phyloP scores from a whole-genome alignment of 2,113 vertebrate genomes.

The Sitta europaea region DNA sequence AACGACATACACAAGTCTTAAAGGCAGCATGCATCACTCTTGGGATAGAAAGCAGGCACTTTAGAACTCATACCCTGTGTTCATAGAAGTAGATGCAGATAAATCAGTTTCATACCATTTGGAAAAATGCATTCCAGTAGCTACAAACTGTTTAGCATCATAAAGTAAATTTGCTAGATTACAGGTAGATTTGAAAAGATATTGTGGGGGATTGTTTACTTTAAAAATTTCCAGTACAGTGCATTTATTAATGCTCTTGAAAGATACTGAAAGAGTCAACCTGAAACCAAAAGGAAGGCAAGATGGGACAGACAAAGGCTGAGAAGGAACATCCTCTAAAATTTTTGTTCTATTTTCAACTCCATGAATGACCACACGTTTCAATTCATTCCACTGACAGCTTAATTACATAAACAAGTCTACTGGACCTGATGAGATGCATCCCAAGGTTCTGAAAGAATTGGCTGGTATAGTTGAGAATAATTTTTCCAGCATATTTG shows the following conservation, averaged over 20 bases:
- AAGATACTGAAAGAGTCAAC: not conserved
- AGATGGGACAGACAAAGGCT: not conserved
- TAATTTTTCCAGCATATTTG: not conserved
- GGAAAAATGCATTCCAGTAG: not conserved
- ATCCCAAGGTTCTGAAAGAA: not conserved
- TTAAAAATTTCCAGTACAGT: not conserved
- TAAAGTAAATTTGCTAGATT: not conserved
- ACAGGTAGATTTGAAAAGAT: not conserved
- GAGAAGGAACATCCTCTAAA: not conserved
- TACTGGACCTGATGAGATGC: not conserved
- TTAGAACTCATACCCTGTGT: not conserved
- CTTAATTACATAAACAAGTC: not conserved
- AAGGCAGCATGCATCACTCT: not conserved
- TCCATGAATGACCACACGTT: not conserved
- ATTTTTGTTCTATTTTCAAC: not conserved
- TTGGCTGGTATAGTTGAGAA: not conserved
- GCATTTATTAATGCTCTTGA: not conserved
- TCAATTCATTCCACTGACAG: not conserved
- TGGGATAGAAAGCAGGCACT: not conserved
- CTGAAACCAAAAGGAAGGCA: not conserved
- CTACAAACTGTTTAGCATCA: not conserved
- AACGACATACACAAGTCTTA: not conserved
- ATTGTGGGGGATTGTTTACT: accelerated
- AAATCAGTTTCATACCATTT: not conserved
- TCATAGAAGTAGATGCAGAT: not conserved